Evolutionary conservation across 2,888 invertebrate species (phyloP).

Genomic region (Apodemia mormo): DNA sequence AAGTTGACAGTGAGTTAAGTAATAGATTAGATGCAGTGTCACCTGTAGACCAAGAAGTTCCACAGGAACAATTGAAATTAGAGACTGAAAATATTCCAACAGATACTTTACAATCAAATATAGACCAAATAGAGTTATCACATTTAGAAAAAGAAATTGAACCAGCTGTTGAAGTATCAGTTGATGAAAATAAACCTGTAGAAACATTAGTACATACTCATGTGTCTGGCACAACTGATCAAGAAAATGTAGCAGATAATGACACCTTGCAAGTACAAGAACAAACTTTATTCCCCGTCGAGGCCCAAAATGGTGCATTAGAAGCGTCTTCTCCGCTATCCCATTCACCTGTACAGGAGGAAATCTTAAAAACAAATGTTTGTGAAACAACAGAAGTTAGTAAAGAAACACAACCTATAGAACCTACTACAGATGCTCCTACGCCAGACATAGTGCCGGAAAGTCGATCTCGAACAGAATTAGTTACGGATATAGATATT

Average conservation of each 20-base stretch:
- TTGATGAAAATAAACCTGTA: conserved; percentile 7
- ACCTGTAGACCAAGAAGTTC: not conserved
- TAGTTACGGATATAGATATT: conserved; percentile 68
- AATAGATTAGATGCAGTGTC: conserved; percentile 19
- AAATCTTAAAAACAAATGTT: not conserved
- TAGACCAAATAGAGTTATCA: conserved; percentile 11
- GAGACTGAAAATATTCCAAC: conserved; percentile 1
- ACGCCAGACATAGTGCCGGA: conserved; percentile 67
- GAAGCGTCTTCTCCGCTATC: conserved; percentile 4
- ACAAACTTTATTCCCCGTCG: not conserved
- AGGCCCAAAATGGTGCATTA: not conserved
- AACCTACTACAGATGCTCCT: conserved; percentile 46
- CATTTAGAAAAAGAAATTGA: conserved; percentile 8
- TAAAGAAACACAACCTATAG: conserved; percentile 24
- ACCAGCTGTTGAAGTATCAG: not conserved
- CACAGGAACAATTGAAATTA: not conserved
- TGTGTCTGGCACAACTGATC: not conserved
- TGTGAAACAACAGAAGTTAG: conserved; percentile 5
- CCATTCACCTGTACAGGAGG: not conserved
- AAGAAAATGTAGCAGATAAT: not conserved
- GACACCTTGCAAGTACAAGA: not conserved
- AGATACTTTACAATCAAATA: not conserved
- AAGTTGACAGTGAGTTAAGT: conserved; percentile 16
- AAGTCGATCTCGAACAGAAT: conserved; percentile 52
- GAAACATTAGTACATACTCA: not conserved